phyloP scores from a whole-genome alignment of 2,113 vertebrate species.

The Oceanodroma tethys region DNA sequence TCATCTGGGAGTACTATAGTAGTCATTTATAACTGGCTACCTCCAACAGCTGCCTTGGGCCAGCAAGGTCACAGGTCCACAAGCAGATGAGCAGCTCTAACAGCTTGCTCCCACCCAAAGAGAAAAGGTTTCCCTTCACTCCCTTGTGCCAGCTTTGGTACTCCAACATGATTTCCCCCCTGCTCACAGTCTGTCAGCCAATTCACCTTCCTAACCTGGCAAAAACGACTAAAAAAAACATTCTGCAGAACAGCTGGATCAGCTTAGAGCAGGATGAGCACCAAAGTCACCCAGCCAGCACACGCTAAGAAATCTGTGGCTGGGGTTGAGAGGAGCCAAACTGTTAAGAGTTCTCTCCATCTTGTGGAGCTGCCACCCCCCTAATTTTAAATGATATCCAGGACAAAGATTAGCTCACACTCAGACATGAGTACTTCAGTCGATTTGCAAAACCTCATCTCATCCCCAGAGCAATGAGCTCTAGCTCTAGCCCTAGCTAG shows the following conservation, averaged over 20 bases:
- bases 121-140: background rate
- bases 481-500: background rate
- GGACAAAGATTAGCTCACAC: background rate
- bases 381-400: background rate
- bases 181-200: background rate
- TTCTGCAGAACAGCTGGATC: background rate
- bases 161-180: background rate
- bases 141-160: background rate
- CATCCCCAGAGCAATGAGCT: background rate
- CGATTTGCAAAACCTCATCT: background rate
- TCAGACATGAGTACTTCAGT: background rate
- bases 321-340: background rate
- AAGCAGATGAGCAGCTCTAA: background rate
- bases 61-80: background rate
- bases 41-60: background rate
- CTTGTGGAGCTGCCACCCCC: background rate
- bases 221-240: background rate
- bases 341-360: background rate
- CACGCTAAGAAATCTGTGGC: accelerated
- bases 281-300: background rate
- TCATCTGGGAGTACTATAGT: background rate
- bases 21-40: background rate
- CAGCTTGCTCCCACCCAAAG: background rate
- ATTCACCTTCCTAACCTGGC: background rate
- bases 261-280: background rate